These are phyloP conservation scores for Bubalus kerabau DNA, from an alignment of 2,113 vertebrate species.

Conservation along the genomic window DNA sequence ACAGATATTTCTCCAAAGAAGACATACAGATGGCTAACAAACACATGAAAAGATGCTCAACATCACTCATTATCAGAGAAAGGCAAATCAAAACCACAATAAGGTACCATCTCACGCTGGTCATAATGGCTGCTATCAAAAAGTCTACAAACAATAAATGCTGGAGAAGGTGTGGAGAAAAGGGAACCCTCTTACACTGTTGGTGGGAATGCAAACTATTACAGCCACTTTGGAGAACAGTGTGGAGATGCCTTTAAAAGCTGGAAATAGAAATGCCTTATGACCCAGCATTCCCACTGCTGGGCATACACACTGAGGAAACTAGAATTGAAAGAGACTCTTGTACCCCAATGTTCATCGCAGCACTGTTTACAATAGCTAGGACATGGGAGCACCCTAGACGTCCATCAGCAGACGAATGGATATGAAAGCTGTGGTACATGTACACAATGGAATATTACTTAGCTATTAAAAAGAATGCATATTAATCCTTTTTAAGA, in stretches of 20 bases:
- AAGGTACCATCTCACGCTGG: fast-evolving
- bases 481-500: background rate
- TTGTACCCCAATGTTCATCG: background rate
- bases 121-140: background rate
- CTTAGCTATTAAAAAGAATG: background rate
- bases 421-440: background rate
- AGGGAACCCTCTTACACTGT: background rate
- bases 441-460: background rate
- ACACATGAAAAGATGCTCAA: background rate
- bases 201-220: background rate
- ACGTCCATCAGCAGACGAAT: background rate
- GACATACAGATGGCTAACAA: background rate
- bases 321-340: background rate
- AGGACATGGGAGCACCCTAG: background rate
- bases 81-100: background rate
- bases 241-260: background rate
- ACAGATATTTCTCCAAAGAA: background rate
- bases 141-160: background rate
- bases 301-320: background rate
- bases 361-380: background rate
- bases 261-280: background rate
- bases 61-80: background rate
- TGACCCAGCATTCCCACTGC: background rate
- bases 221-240: background rate
- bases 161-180: background rate